phyloP scores from a whole-genome alignment of 2,113 vertebrate genomes.

The Gymnobelideus leadbeateri region DNA sequence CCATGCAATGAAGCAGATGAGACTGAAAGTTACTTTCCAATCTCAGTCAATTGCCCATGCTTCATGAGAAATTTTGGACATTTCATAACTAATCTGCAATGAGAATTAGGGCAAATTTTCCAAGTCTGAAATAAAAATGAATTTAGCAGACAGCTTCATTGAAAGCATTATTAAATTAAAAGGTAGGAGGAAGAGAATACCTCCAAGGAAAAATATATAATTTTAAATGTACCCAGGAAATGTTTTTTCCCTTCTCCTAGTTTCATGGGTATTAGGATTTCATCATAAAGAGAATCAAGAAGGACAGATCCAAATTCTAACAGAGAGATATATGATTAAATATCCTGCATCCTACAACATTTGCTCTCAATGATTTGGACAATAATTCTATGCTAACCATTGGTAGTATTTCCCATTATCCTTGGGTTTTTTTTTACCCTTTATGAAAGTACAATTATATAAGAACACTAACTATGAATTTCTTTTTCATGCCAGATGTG shows the following conservation, averaged over 20 bases:
- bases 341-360: not conserved
- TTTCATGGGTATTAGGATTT: not conserved
- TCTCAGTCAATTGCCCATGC: not conserved
- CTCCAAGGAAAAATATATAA: constrained; percentile 38
- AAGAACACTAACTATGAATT: not conserved
- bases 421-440: not conserved
- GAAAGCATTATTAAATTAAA: constrained; percentile 41
- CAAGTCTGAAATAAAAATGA: constrained; percentile 12
- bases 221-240: not conserved
- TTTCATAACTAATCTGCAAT: constrained; percentile 24
- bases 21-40: constrained; percentile 9
- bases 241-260: not conserved
- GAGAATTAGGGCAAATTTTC: constrained; percentile 14
- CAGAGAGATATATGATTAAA: not conserved
- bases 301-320: constrained; percentile 26
- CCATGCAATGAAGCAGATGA: constrained; percentile 14
- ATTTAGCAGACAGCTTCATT: not conserved
- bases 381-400: constrained; percentile 33
- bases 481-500: not conserved
- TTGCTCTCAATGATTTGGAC: not conserved
- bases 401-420: not conserved
- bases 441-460: not conserved
- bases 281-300: constrained; percentile 42
- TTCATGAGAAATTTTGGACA: not conserved
- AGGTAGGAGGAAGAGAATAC: constrained; percentile 11